Evolutionary conservation across 2,113 vertebrate genomes (phyloP), one percentile per base, ranked within the genome.

Genomic region (Chinchilla lanigera): DNA sequence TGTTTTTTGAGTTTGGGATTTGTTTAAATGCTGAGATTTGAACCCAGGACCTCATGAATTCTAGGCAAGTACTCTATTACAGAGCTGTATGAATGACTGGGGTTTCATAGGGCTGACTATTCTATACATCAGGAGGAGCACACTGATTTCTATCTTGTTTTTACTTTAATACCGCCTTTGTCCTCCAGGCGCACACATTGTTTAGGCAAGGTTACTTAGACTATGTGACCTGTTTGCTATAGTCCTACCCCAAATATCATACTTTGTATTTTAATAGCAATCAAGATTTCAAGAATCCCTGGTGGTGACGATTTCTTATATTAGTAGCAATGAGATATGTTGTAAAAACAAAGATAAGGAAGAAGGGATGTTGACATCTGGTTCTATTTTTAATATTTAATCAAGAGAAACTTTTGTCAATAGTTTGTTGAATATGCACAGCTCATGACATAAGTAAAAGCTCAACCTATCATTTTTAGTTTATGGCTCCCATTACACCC

Each of bases 311-410:
- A 90, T 58, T 75, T 82, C 7, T 69, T 63, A 35, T 67, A 41
- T 94, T 56, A 85, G 44, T 60, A 80, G 80, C n/a, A 71, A 54
- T 28, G 22, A 69, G 5, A 22, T 75, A 30, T 20, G 2, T n/a
- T 65, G 8, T 88, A 38, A 89, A 44, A 30, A 78, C 41, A 13
- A 73, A 84, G 47, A 71, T 20, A 24, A 33, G 38, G 56, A 71
- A 80, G 56, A 90, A 87, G 44, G 26, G 7, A 38, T 4, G 50
- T 17, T 67, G 17, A 86, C 26, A 89, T 20, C 9, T 47, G 5
- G 30, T 24, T 89, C 52, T 81, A 69, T 81, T 89, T 90, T 92
- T 71, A 89, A 86, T 90, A 24, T 77, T 90, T 7, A 92, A 54
- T 33, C 30, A n/a, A 50, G 24, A 65, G 63, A 86, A 92, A 67